Evolutionary conservation across 2,113 vertebrate genomes (phyloP).

Genomic region (Dascyllus trimaculatus): DNA sequence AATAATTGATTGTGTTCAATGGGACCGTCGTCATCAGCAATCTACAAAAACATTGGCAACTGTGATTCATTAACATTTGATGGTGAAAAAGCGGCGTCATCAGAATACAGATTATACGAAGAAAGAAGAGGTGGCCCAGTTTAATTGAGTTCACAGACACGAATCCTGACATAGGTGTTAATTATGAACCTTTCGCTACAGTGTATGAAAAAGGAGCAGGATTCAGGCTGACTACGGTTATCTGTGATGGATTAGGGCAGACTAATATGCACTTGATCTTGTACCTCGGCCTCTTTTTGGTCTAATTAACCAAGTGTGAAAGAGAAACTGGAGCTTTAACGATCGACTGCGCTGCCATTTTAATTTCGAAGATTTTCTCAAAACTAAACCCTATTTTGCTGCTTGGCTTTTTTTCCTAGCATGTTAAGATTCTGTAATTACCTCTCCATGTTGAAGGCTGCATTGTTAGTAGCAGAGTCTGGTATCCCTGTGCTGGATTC

Average conservation of each 20-base stretch:
- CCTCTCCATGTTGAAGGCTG: background rate
- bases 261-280: constrained; percentile 8
- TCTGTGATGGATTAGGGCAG: constrained; percentile 10
- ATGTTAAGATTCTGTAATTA: background rate
- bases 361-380: background rate
- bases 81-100: constrained; percentile 34
- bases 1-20: constrained; percentile 59
- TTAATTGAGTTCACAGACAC: constrained; percentile 25
- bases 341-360: background rate
- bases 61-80: constrained; percentile 48
- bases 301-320: constrained; percentile 25
- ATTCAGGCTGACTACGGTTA: background rate
- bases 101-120: constrained; percentile 27
- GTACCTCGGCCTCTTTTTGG: background rate
- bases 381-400: background rate
- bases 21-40: constrained; percentile 58
- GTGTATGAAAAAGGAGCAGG: background rate
- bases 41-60: constrained; percentile 38
- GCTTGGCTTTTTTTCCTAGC: background rate
- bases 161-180: constrained; percentile 18
- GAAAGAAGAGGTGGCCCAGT: constrained; percentile 13
- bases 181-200: constrained; percentile 7
- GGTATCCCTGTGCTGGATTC: background rate
- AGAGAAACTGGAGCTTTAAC: background rate
- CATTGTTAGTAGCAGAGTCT: background rate